Conservation (phyloP, 1,140 invertebrate genomes). For the Penaeus vannamei region DNA sequence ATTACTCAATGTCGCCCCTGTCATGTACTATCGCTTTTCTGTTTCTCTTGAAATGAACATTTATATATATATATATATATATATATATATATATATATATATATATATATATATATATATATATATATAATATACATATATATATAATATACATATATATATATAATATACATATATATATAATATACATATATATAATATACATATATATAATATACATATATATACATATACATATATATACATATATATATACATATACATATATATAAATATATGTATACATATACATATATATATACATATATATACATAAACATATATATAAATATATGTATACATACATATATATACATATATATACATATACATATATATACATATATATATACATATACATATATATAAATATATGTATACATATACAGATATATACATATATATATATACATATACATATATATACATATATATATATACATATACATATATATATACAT, state of each 20-base stretch:
- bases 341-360: neutral
- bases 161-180: neutral
- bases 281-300: no score
- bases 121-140: neutral
- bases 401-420: neutral
- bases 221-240: neutral
- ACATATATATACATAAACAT: no score
- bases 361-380: neutral
- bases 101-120: constrained; percentile 33
- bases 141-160: neutral
- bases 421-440: neutral
- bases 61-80: neutral
- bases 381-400: neutral
- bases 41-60: no score
- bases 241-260: no score
- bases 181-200: neutral
- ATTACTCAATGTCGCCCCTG: no score
- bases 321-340: neutral
- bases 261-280: no score
- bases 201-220: no score
- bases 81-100: constrained; percentile 11
- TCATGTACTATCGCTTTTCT: no score
- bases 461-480: constrained; percentile 19
- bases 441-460: constrained; percentile 1
- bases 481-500: constrained; percentile 17